Evolutionary conservation across 1,140 invertebrate genomes (phyloP).

Genomic region (Drosophila murphyi): DNA sequence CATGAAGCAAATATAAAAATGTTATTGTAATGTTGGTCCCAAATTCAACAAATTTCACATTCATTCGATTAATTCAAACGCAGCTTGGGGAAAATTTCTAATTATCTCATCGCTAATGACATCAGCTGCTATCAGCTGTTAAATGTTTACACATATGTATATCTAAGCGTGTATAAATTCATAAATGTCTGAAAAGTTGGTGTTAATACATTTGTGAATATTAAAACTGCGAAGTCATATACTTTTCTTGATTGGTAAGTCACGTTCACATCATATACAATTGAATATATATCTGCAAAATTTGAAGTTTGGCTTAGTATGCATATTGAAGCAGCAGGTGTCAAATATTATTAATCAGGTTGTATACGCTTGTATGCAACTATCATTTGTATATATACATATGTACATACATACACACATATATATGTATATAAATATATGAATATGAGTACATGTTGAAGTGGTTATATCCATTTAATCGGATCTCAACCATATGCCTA

Average conservation of each 20-base stretch:
- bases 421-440: slow-evolving; percentile 13
- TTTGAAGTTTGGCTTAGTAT: not conserved
- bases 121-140: slow-evolving; percentile 34
- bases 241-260: slow-evolving; percentile 14
- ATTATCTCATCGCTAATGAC: slow-evolving; percentile 28
- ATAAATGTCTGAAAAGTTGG: slow-evolving; percentile 16
- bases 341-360: slow-evolving; percentile 3
- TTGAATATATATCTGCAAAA: not conserved
- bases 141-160: slow-evolving; percentile 31
- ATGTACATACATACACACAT: slow-evolving; percentile 6
- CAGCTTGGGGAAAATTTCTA: not conserved
- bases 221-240: not conserved
- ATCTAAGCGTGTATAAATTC: slow-evolving; percentile 21
- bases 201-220: slow-evolving; percentile 6
- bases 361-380: slow-evolving; percentile 4
- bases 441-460: slow-evolving; percentile 1
- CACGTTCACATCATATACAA: not conserved
- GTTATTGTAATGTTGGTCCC: no score
- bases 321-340: slow-evolving; percentile 34
- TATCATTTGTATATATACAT: not conserved
- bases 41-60: not conserved
- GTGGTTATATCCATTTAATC: not conserved
- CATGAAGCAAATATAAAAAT: no score
- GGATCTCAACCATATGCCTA: not conserved
- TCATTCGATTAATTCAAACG: not conserved